Percentiles rank a stretch among this genome's conserved stretches.
phyloP scores from a whole-genome alignment of 2,113 vertebrate genomes.

The Melanotaenia duboulayi region DNA sequence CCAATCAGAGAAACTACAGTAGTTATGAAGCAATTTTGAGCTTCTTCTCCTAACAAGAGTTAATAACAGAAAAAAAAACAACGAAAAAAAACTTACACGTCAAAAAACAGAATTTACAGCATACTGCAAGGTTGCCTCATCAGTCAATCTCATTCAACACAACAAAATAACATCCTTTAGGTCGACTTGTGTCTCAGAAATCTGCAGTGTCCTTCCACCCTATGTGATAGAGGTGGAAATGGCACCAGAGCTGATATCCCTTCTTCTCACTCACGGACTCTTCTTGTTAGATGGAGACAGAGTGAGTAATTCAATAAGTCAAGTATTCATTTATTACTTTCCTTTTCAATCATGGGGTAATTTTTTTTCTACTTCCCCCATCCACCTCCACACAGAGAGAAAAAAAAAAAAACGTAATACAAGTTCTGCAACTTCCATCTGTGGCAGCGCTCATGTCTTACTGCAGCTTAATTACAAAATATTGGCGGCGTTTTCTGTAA shows the following conservation, averaged over 20 bases:
- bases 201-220: constrained; percentile 56
- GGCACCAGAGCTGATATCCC: constrained; percentile 67
- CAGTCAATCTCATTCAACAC: background rate
- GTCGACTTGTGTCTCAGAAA: constrained; percentile 39
- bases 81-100: constrained; percentile 17
- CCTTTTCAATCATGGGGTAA: constrained; percentile 80
- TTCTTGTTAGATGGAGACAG: constrained; percentile 75
- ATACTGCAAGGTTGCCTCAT: constrained; percentile 4
- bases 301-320: constrained; percentile 86
- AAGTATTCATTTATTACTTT: constrained; percentile 85
- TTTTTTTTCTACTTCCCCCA: constrained; percentile 64
- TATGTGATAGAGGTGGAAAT: constrained; percentile 73
- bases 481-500: constrained; percentile 83
- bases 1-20: constrained; percentile 34
- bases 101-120: constrained; percentile 38
- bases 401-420: constrained; percentile 62
- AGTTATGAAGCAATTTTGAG: constrained; percentile 16
- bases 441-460: constrained; percentile 68
- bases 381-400: constrained; percentile 68
- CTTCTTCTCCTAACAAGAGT: constrained; percentile 14
- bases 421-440: constrained; percentile 73
- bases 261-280: constrained; percentile 78
- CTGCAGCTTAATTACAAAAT: constrained; percentile 86
- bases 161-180: background rate
- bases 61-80: constrained; percentile 11